Base-by-base conservation (phyloP, 2,888 invertebrate species). In the Cyclophora punctaria region DNA sequence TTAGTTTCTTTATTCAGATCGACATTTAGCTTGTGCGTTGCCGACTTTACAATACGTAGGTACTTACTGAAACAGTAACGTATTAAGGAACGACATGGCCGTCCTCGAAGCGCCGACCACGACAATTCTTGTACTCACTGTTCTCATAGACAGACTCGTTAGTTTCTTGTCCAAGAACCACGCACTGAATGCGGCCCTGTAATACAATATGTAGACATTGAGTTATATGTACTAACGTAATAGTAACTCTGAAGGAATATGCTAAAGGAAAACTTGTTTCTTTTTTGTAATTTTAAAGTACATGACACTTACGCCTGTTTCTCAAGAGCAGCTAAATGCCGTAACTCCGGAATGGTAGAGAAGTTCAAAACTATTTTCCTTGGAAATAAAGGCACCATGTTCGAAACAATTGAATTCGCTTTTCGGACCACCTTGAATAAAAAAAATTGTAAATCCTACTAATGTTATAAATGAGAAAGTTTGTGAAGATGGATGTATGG, bases 51-150 rank as follows among this genome's bases (percentile, higher is more conserved):
- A 20, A 20, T 20, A 20, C 20, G 20, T 20, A 20, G 20, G 20
- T 20, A 53, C 54, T 49, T 67, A 90, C 88, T 86, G 82, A 60
- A 90, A 90, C 35, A 92, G 66, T 5, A 94, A 71, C 3, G 86
- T 69, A 56, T 92, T 91, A 4, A 93, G 57, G 65, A 93, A 93
- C 0, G 91, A 84, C 43, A 92, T 66, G 0, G 91, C 89, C 0
- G 91, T 91, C 49, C 90, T 87, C 0, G 93, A 92, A 3, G 90
- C 90, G 0, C 93, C 93, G 1, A 93, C 80, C 0, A 94, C 82
- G 0, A 93, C 90, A 35, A 94, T 90, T 59, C 90, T 89, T 0
- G 80, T 78, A 50, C 91, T 91, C 3, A 93, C 71, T 42, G 84
- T 83, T 1, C 79, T 63, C 63, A 88, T 87, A 0, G 80, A 73